Evolutionary conservation across 2,888 invertebrate species (phyloP), one percentile per base, ranked within the genome.

Genomic region (Portevinia maculata): DNA sequence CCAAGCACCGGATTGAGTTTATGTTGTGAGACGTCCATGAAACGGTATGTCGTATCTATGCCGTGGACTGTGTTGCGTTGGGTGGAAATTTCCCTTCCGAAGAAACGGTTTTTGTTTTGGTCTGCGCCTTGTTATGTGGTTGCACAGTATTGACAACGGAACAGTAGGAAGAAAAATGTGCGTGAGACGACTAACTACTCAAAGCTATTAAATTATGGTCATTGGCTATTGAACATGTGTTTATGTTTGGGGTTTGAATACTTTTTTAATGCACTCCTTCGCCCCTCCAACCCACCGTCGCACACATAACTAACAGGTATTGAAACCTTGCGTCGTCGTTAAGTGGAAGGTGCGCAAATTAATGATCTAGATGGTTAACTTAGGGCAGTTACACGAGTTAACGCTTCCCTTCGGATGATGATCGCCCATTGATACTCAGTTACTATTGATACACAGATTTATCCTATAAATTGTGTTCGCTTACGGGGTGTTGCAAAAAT

Each of bases 1-100:
- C 74, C 78, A 78, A 50, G 78, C 83, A 83, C 78, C 83, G 78
- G 65, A 78, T 78, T 83, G 83, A 65, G 67, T 83, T 83, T 83
- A 83, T 83, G 83, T 83, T 78, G 83, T 83, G 83, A 83, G 78
- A 83, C 83, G 78, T 78, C 65, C 52, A 78, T 78, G 83, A 37
- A 76, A 83, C 83, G 83, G 78, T 70, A 65, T 67, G 37, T 53
- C 46, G 53, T 69, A 50, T 37, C 67, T 60, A 69, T 69, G 55
- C 37, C 53, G 55, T 69, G 24, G 6, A 28, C 55, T 32, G 34
- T 8, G 46, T 19, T 48, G 52, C 39, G 57, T 41, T n/a, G 11
- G 34, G 44, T 5, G 55, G 46, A 60, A 76, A 44, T 71, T 65
- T 60, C 78, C 78, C 71, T 78, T 73, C 78, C 62, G 78, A 62